Conservation (phyloP, 2,113 vertebrate genomes). For the Phalacrocorax pelagicus region DNA sequence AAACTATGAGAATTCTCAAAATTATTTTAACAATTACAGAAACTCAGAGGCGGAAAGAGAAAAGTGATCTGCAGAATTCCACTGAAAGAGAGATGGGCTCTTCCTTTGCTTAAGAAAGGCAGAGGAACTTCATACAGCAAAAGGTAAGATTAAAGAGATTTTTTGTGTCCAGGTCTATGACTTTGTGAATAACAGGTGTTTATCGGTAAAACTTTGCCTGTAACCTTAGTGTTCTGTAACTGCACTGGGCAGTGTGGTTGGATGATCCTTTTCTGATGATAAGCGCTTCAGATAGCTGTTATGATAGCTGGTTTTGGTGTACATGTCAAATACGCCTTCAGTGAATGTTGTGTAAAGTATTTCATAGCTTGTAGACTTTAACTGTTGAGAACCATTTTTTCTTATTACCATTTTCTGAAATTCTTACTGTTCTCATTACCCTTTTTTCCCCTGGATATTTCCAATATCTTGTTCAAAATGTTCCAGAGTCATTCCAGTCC, state of each 20-base stretch:
- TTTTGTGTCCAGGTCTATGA: not conserved
- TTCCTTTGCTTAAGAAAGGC: not conserved
- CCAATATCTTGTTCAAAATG: not conserved
- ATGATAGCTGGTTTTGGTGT: not conserved
- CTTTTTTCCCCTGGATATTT: not conserved
- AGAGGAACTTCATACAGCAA: not conserved
- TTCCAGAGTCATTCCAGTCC: not conserved
- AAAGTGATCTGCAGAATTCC: not conserved
- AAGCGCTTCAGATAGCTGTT: not conserved
- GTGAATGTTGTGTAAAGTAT: not conserved
- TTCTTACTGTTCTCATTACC: not conserved
- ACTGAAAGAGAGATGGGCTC: not conserved
- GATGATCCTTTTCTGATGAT: not conserved
- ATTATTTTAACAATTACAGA: not conserved
- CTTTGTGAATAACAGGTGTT: not conserved
- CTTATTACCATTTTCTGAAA: not conserved
- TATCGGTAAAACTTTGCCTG: not conserved
- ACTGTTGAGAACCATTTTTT: not conserved
- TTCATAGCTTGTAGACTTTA: not conserved
- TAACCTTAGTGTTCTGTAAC: not conserved
- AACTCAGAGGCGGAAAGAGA: not conserved
- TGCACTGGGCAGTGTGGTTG: not conserved
- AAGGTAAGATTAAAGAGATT: not conserved
- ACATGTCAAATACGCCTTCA: not conserved
- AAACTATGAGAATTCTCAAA: not conserved